Evolutionary conservation across 2,888 invertebrate genomes (phyloP).

Genomic region (Caenorhabditis wallacei): DNA sequence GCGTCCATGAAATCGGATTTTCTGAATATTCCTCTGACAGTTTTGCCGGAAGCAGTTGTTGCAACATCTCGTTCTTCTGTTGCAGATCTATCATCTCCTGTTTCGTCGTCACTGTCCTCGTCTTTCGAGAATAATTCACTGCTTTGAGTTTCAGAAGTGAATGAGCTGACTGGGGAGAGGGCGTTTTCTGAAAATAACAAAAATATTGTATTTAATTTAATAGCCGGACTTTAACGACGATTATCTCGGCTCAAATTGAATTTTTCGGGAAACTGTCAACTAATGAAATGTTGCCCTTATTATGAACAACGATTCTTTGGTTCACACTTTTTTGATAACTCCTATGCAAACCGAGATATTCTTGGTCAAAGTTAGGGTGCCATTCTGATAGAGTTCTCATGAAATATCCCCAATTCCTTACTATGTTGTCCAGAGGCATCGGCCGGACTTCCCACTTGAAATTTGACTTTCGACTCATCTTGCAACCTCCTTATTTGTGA

Average conservation of each 20-base stretch:
- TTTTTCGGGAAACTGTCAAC: too few species aligned
- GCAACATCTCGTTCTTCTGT: slow-evolving; percentile 16
- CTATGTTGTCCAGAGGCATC: slow-evolving; percentile 16
- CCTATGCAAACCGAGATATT: too few species aligned
- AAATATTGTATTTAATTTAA: too few species aligned
- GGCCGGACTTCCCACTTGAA: slow-evolving; percentile 58
- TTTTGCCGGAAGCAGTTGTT: slow-evolving; percentile 36
- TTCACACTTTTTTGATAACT: too few species aligned
- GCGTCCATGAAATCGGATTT: slow-evolving; percentile 42
- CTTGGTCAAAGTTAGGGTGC: too few species aligned
- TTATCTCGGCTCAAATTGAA: too few species aligned
- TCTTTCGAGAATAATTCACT: slow-evolving; percentile 52
- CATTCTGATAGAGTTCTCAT: too few species aligned
- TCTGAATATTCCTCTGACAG: slow-evolving; percentile 16
- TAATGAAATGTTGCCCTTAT: too few species aligned
- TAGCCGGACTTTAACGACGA: too few species aligned
- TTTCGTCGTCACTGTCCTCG: slow-evolving; percentile 31
- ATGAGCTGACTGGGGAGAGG: slow-evolving; percentile 41
- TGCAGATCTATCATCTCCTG: background rate
- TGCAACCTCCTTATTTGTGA: slow-evolving; percentile 21
- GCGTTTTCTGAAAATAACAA: slow-evolving; percentile 43
- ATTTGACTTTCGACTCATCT: slow-evolving; percentile 47
- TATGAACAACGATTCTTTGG: too few species aligned
- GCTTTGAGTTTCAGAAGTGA: slow-evolving; percentile 42
- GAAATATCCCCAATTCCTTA: background rate